Percentiles rank a stretch among this genome's conserved stretches.
phyloP scores from a whole-genome alignment of 2,113 vertebrate genomes.

The Larimichthys crocea region DNA sequence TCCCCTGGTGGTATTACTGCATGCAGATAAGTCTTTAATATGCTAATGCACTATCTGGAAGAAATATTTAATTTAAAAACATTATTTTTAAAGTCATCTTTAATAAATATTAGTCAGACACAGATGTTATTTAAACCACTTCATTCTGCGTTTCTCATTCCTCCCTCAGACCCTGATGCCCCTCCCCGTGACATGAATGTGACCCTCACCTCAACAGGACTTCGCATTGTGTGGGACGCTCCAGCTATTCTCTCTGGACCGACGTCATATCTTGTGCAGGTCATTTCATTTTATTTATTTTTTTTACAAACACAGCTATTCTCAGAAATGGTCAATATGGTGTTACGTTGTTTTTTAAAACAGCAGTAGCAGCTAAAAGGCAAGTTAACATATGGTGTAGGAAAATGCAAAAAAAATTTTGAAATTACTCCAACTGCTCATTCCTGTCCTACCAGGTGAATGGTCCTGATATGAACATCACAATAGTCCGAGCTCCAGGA shows the following conservation, averaged over 20 bases:
- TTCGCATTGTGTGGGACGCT: conserved; percentile 89
- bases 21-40: conserved; percentile 2
- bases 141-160: background rate
- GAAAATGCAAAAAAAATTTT: background rate
- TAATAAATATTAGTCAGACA: background rate
- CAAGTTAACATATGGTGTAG: background rate
- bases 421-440: background rate
- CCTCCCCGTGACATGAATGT: conserved; percentile 89
- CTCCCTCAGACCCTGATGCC: conserved; percentile 88
- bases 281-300: conserved; percentile 83
- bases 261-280: conserved; percentile 91
- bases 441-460: conserved; percentile 83
- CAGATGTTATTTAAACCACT: background rate
- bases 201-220: conserved; percentile 85
- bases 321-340: background rate
- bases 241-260: conserved; percentile 91
- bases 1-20: conserved; percentile 2
- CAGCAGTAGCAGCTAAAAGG: background rate
- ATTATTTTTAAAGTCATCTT: conserved; percentile 3
- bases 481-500: conserved; percentile 83
- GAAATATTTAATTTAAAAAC: background rate
- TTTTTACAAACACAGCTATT: conserved; percentile 6
- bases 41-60: conserved; percentile 3
- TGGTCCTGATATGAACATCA: conserved; percentile 85
- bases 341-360: conserved; percentile 12